Evolutionary conservation across 2,797 vertebrate species (phyloP).

Genomic region (Meda fulgida): DNA sequence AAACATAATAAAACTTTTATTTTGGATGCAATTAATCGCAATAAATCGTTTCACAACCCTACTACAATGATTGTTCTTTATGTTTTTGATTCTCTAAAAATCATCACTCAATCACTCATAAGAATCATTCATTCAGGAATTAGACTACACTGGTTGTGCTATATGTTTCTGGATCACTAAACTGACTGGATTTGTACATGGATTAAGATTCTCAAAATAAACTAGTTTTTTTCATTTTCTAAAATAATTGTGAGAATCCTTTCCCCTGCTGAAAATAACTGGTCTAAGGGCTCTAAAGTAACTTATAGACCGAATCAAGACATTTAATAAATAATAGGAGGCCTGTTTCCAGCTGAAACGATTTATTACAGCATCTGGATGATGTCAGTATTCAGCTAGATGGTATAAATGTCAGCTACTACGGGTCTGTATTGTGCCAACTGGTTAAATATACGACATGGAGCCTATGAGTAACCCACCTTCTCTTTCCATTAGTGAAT

Average conservation of each 20-base stretch:
- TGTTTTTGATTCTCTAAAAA: neutral
- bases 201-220: neutral
- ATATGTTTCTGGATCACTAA: neutral
- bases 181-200: neutral
- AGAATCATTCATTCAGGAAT: neutral
- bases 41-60: no score
- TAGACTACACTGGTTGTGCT: neutral
- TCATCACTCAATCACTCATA: neutral
- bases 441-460: neutral
- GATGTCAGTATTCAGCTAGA: constrained; percentile 31
- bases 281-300: neutral
- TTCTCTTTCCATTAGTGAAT: constrained; percentile 88
- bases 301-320: neutral
- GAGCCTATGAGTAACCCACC: constrained; percentile 76
- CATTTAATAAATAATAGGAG: constrained; percentile 7
- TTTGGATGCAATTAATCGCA: no score
- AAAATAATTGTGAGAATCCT: neutral
- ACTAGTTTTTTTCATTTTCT: neutral
- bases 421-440: neutral
- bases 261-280: neutral
- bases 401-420: constrained; percentile 37
- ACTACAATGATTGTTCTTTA: neutral
- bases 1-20: no score
- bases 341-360: constrained; percentile 2
- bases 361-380: constrained; percentile 24